Conservation (phyloP, 1,140 invertebrate genomes). For the Ceratina australensis region DNA sequence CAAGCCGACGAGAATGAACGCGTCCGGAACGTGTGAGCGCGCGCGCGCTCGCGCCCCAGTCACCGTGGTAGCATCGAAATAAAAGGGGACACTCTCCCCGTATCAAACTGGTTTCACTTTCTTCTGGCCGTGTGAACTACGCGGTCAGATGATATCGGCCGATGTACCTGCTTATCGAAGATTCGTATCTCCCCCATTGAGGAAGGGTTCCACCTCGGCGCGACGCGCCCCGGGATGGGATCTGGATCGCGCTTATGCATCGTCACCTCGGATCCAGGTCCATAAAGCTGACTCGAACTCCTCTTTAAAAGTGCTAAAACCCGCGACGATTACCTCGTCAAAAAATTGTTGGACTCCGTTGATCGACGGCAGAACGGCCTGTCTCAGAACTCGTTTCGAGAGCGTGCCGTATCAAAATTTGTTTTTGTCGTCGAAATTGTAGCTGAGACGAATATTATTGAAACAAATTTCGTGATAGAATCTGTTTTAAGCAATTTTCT, state of each 20-base stretch:
- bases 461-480: too few relatives aligned
- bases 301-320: too few relatives aligned
- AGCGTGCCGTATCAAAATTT: too few relatives aligned
- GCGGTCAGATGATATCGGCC: conserved; percentile 54
- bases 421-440: too few relatives aligned
- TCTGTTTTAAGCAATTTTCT: too few relatives aligned
- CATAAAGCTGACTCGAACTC: too few relatives aligned
- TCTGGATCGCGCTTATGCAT: conserved; percentile 33
- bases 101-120: conserved; percentile 61
- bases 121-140: conserved; percentile 50
- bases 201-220: conserved; percentile 14
- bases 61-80: conserved; percentile 20
- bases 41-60: neutral
- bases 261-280: conserved; percentile 53
- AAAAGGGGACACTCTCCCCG: conserved; percentile 26
- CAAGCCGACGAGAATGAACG: conserved; percentile 14
- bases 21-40: neutral
- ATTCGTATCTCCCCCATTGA: conserved; percentile 46
- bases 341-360: too few relatives aligned
- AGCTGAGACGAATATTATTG: too few relatives aligned
- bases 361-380: too few relatives aligned
- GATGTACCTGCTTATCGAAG: conserved; percentile 57
- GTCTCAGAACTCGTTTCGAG: too few relatives aligned
- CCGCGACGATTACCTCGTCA: too few relatives aligned
- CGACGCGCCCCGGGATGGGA: neutral